phyloP scores from a whole-genome alignment of 2,113 vertebrate genomes.

The Globicephala melas region DNA sequence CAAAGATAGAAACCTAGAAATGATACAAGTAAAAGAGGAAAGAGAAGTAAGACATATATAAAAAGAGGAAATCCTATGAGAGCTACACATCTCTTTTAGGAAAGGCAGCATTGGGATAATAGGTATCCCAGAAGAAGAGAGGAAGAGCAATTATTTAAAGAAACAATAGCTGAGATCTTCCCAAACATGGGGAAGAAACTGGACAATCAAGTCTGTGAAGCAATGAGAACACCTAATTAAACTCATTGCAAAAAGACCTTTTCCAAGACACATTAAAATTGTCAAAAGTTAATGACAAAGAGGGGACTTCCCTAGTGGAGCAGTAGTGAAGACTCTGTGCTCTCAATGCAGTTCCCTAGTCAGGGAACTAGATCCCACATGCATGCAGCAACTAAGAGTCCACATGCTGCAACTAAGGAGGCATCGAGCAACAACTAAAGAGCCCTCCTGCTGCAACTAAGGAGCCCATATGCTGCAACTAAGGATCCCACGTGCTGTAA shows the following conservation, averaged over 20 bases:
- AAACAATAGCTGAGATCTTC: background rate
- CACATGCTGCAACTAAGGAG: too few relatives aligned
- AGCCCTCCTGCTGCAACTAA: too few relatives aligned
- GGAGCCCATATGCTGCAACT: too few relatives aligned
- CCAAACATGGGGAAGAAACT: background rate
- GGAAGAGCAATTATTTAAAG: background rate
- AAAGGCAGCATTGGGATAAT: background rate
- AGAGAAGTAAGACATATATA: background rate
- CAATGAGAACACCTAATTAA: background rate
- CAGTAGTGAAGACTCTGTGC: too few relatives aligned
- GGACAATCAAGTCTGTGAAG: background rate
- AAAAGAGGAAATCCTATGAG: background rate
- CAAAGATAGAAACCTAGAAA: background rate
- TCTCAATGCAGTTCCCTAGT: too few relatives aligned
- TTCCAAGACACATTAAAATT: background rate
- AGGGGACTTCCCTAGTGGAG: background rate
- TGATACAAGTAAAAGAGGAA: background rate
- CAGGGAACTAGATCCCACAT: too few relatives aligned
- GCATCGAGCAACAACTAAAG: too few relatives aligned
- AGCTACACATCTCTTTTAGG: background rate
- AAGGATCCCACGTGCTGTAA: too few relatives aligned
- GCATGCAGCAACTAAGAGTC: too few relatives aligned
- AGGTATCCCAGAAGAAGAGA: background rate
- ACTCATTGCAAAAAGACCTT: background rate
- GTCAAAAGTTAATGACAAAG: background rate